Evolutionary conservation across 1,140 invertebrate genomes (phyloP).

Genomic region (Drosophila serrata): DNA sequence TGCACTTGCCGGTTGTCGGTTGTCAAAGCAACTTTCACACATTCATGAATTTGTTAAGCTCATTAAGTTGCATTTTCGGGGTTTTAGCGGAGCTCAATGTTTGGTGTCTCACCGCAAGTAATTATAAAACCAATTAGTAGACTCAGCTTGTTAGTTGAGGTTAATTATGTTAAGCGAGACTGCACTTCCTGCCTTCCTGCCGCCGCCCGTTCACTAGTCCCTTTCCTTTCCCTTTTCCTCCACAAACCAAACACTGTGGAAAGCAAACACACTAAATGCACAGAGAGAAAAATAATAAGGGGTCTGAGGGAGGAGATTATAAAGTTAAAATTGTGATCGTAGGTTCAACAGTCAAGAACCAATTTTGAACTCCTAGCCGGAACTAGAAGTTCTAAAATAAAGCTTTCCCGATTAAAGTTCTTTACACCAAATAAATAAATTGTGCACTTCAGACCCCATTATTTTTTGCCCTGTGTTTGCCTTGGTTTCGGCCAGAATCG

Average conservation of each 20-base stretch:
- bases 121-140: slow-evolving; percentile 84
- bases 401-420: background rate
- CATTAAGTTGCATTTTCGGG: slow-evolving; percentile 81
- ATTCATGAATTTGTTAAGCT: slow-evolving; percentile 84
- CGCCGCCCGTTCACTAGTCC: slow-evolving; percentile 9
- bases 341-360: too few relatives aligned
- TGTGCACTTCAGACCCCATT: too few relatives aligned
- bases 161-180: slow-evolving; percentile 80
- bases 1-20: slow-evolving; percentile 59
- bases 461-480: slow-evolving; percentile 2
- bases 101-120: slow-evolving; percentile 82
- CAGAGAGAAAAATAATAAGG: background rate
- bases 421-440: background rate
- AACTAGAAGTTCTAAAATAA: background rate
- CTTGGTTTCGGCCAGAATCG: slow-evolving; percentile 17
- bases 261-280: slow-evolving; percentile 50
- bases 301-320: background rate
- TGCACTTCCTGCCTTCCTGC: slow-evolving; percentile 26
- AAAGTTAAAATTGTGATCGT: background rate
- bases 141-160: slow-evolving; percentile 83
- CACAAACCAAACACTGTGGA: slow-evolving; percentile 49
- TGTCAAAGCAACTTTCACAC: slow-evolving; percentile 84
- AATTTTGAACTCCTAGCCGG: too few relatives aligned
- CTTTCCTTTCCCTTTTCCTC: slow-evolving; percentile 2
- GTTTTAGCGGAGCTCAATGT: slow-evolving; percentile 79